Evolutionary conservation across 23 tunicate species (phyloP).

Genomic region (Trididemnum clinides): DNA sequence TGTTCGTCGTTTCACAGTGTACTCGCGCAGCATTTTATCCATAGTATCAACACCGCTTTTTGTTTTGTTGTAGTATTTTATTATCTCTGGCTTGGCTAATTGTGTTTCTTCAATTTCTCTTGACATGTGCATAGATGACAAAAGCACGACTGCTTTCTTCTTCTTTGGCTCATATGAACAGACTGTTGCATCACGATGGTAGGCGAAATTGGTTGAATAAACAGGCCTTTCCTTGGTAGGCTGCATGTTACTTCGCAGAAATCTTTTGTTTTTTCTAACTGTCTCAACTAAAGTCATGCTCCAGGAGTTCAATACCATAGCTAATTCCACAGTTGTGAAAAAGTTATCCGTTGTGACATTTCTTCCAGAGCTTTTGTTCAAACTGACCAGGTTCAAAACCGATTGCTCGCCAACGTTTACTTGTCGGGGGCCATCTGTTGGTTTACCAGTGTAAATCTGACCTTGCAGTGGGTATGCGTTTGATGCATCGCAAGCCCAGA

Average conservation of each 20-base stretch:
- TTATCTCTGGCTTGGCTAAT: constrained; percentile 11
- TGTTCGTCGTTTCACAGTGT: constrained; percentile 20
- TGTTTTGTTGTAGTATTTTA: constrained; percentile 12
- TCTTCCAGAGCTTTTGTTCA: constrained; percentile 4
- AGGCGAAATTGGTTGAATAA: constrained; percentile 38
- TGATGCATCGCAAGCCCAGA: too few species aligned
- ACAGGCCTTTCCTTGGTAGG: constrained; percentile 12
- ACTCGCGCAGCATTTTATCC: constrained; percentile 38
- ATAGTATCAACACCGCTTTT: constrained; percentile 26
- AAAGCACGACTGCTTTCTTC: constrained; percentile 30
- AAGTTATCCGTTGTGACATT: neutral
- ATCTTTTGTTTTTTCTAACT: constrained; percentile 23
- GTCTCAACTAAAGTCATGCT: constrained; percentile 13
- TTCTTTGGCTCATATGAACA: constrained; percentile 12
- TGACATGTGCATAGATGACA: neutral
- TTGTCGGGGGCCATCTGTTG: constrained; percentile 27
- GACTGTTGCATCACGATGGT: constrained; percentile 31
- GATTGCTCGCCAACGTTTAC: too few species aligned
- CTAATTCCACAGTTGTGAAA: constrained; percentile 6
- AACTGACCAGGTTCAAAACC: constrained; percentile 20
- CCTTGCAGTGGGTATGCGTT: constrained; percentile 28
- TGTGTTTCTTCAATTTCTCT: constrained; percentile 22
- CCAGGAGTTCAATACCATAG: constrained; percentile 14
- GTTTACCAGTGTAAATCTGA: constrained; percentile 10
- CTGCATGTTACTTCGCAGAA: constrained; percentile 8